These are phyloP conservation scores for Lasioglossum zephyrum DNA, from an alignment of 2,888 invertebrate species.

Conservation along the genomic window DNA sequence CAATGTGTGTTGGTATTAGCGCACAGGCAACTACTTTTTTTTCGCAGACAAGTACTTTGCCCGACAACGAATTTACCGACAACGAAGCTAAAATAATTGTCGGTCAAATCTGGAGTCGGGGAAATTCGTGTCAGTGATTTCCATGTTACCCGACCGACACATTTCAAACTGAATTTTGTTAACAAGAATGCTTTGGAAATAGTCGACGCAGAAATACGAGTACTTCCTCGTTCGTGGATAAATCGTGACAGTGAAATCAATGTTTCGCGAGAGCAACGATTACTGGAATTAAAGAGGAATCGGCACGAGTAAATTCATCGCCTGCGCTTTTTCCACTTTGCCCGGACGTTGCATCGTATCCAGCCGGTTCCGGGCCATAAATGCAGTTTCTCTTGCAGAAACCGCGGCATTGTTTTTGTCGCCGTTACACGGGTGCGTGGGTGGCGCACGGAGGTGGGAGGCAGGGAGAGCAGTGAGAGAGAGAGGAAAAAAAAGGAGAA, in stretches of 20 bases:
- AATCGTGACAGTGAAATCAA: not conserved
- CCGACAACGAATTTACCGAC: no score
- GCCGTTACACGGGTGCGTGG: conserved; percentile 9
- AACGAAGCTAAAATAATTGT: no score
- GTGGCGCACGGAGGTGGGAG: not conserved
- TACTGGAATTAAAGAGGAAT: not conserved
- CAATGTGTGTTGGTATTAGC: no score
- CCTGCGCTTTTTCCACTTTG: conserved; percentile 4
- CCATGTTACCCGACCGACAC: no score
- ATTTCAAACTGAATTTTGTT: no score
- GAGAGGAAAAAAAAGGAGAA: conserved; percentile 1
- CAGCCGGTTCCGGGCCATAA: conserved; percentile 35
- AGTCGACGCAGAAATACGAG: not conserved
- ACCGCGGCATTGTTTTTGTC: conserved; percentile 50
- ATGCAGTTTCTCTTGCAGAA: conserved; percentile 51
- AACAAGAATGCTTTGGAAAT: not conserved
- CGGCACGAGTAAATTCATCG: not conserved
- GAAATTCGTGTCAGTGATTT: no score
- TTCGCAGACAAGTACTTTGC: no score
- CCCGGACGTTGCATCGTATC: conserved; percentile 15
- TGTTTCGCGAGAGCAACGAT: not conserved
- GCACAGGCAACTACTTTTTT: no score
- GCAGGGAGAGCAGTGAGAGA: not conserved
- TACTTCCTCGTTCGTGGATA: not conserved
- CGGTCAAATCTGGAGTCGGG: no score